phyloP scores from a whole-genome alignment of 2,113 vertebrate genomes.

The Oriolus oriolus region DNA sequence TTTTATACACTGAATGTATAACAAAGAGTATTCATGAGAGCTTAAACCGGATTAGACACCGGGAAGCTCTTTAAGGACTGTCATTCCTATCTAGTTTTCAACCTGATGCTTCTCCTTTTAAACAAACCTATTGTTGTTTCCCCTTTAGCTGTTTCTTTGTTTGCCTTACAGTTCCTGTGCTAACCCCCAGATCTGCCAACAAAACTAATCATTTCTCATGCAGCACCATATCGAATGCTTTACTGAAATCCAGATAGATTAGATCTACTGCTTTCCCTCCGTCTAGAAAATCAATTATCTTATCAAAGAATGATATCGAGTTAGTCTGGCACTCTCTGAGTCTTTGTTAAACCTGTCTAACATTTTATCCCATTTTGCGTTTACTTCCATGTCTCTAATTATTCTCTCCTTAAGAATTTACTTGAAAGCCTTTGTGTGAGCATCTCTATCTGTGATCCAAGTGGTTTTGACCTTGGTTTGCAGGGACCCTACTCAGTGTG shows the following conservation, averaged over 20 bases:
- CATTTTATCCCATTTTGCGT: not conserved
- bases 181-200: not conserved
- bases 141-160: not conserved
- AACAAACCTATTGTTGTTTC: not conserved
- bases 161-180: not conserved
- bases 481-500: not conserved
- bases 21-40: not conserved
- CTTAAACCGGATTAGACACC: not conserved
- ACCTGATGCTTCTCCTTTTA: not conserved
- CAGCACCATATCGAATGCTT: not conserved
- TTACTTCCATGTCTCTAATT: not conserved
- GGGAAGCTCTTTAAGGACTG: not conserved
- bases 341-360: not conserved
- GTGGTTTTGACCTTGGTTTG: not conserved
- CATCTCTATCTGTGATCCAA: not conserved
- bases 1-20: not conserved
- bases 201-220: slow-evolving; percentile 15
- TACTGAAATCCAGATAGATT: slow-evolving; percentile 43
- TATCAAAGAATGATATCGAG: slow-evolving; percentile 38
- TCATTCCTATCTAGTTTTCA: not conserved
- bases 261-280: slow-evolving; percentile 45
- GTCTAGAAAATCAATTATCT: slow-evolving; percentile 60
- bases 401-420: not conserved
- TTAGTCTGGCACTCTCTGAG: slow-evolving; percentile 19
- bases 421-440: not conserved